Conservation (phyloP, 2,888 invertebrate genomes). For the Mythimna pallens region DNA sequence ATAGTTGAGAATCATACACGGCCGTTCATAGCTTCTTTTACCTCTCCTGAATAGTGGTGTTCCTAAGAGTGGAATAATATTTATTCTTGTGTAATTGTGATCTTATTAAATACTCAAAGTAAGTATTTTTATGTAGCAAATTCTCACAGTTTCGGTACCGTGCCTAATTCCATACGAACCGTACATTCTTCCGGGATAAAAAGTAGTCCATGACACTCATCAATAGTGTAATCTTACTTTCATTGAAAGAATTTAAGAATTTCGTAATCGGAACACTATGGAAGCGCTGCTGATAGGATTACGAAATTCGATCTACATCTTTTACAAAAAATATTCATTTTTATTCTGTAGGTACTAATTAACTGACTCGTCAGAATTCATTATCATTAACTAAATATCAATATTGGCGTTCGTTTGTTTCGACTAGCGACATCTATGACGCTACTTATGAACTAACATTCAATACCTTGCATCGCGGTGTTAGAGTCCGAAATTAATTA, state of each 20-base stretch:
- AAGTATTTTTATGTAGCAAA: background rate
- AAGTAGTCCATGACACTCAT: background rate
- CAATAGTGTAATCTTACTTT: background rate
- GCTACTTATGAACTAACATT: too few relatives aligned
- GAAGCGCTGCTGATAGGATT: too few relatives aligned
- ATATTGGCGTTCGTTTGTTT: too few relatives aligned
- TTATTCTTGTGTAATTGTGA: background rate
- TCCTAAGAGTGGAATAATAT: background rate
- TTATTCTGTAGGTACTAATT: too few relatives aligned
- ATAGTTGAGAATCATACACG: constrained; percentile 1
- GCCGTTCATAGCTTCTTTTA: constrained; percentile 3
- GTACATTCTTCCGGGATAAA: background rate
- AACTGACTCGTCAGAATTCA: too few relatives aligned
- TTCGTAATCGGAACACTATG: background rate
- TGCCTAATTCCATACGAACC: background rate
- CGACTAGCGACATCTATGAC: too few relatives aligned
- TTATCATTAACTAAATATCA: too few relatives aligned
- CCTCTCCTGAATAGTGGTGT: background rate
- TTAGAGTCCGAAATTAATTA: too few relatives aligned
- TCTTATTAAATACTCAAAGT: background rate
- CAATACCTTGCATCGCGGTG: too few relatives aligned
- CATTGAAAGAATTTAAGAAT: background rate
- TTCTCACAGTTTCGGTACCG: too few relatives aligned
- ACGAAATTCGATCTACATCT: too few relatives aligned
- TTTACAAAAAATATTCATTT: too few relatives aligned